phyloP scores from a whole-genome alignment of 2,888 invertebrate genomes.

The Synanthedon formicaeformis region DNA sequence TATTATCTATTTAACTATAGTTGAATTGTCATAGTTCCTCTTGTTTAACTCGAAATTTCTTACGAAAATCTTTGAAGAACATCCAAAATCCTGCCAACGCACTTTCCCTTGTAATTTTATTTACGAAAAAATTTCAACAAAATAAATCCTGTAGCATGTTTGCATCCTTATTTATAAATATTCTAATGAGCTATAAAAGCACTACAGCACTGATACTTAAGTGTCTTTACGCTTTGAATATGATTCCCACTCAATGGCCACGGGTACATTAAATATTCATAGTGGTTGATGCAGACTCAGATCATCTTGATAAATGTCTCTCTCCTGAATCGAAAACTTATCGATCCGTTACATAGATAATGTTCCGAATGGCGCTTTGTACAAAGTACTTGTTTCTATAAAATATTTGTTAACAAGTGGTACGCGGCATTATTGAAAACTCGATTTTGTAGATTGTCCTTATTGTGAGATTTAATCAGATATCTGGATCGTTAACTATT shows the following conservation, averaged over 20 bases:
- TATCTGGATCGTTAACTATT: conserved; percentile 37
- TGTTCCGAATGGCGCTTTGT: neutral
- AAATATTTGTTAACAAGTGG: conserved; percentile 39
- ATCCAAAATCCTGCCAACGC: no score
- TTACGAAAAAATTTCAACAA: no score
- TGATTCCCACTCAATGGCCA: conserved; percentile 22
- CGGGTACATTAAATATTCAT: conserved; percentile 38
- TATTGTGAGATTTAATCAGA: conserved; percentile 32
- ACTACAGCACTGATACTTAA: conserved; percentile 16
- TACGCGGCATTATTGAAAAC: conserved; percentile 38
- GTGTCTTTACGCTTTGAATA: conserved; percentile 22
- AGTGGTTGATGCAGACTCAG: conserved; percentile 18
- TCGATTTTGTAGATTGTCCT: conserved; percentile 30
- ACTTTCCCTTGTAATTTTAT: no score
- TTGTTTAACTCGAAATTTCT: no score
- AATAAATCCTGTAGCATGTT: no score
- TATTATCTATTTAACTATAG: no score
- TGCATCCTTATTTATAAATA: conserved; percentile 3
- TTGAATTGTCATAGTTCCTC: no score
- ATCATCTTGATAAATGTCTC: conserved; percentile 31
- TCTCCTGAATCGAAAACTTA: conserved; percentile 16
- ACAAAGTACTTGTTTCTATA: conserved; percentile 20
- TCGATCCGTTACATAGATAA: conserved; percentile 5
- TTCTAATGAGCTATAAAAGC: conserved; percentile 9
- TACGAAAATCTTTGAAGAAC: no score